These are phyloP conservation scores for Sturmia bella DNA, from an alignment of 2,888 invertebrate species.

Conservation along the genomic window DNA sequence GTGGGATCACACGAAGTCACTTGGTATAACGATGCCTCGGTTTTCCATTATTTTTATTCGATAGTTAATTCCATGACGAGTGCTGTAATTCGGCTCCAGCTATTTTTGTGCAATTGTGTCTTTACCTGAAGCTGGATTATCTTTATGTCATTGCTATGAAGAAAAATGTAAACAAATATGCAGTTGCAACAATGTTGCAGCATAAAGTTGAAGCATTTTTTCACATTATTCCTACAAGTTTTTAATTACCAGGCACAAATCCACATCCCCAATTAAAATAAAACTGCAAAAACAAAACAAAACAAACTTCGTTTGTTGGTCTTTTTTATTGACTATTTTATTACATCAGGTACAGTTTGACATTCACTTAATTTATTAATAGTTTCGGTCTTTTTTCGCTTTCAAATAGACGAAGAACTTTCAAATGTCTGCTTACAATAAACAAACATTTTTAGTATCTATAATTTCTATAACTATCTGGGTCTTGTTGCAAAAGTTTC, in stretches of 20 bases:
- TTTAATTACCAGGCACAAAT: slow-evolving; percentile 1
- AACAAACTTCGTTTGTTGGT: not conserved
- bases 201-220: no score
- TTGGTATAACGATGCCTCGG: no score
- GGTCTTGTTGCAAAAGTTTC: slow-evolving; percentile 10
- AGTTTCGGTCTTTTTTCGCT: slow-evolving; percentile 32
- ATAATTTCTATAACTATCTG: slow-evolving; percentile 4
- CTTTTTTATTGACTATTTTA: not conserved
- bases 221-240: not conserved
- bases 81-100: no score
- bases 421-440: slow-evolving; percentile 44
- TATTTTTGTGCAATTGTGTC: no score
- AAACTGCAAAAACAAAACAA: not conserved
- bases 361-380: slow-evolving; percentile 51
- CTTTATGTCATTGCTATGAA: no score
- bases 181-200: no score
- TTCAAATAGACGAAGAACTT: slow-evolving; percentile 50
- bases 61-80: no score
- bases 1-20: no score
- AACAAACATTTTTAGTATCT: slow-evolving; percentile 35
- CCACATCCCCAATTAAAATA: not conserved
- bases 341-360: slow-evolving; percentile 63
- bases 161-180: no score
- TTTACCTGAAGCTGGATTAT: no score
- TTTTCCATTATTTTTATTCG: no score